These are phyloP conservation scores for Pomatorhinus ruficollis DNA, from an alignment of 2,113 vertebrate genomes.

Conservation along the genomic window DNA sequence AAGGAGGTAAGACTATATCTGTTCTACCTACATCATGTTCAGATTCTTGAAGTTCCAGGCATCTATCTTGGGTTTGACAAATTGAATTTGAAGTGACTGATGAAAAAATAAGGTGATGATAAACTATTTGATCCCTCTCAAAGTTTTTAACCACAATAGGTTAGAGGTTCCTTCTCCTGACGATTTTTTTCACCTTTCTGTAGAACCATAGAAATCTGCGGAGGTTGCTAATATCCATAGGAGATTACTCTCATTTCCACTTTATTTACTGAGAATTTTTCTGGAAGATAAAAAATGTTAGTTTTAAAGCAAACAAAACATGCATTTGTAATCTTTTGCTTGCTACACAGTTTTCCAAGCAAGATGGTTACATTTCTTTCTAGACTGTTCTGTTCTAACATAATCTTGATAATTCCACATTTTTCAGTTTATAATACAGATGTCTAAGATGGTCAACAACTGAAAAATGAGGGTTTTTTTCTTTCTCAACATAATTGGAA, in stretches of 20 bases:
- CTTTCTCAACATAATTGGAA: background rate
- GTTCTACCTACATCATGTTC: background rate
- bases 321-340: background rate
- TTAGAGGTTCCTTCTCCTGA: background rate
- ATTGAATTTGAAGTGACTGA: background rate
- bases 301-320: background rate
- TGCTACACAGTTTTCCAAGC: background rate
- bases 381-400: background rate
- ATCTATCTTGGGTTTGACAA: conserved; percentile 17
- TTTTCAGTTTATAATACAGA: background rate
- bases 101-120: background rate
- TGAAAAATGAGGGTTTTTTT: background rate
- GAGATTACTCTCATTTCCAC: background rate
- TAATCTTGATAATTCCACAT: background rate
- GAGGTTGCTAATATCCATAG: background rate
- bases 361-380: background rate
- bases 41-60: conserved; percentile 47
- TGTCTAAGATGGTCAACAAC: background rate
- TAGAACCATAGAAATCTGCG: background rate
- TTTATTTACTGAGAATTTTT: background rate
- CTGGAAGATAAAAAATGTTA: background rate
- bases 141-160: background rate
- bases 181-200: background rate
- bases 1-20: conserved; percentile 53
- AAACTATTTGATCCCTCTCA: background rate